These are phyloP conservation scores for Nomada fucata DNA, from an alignment of 2,888 invertebrate species.

Conservation along the genomic window DNA sequence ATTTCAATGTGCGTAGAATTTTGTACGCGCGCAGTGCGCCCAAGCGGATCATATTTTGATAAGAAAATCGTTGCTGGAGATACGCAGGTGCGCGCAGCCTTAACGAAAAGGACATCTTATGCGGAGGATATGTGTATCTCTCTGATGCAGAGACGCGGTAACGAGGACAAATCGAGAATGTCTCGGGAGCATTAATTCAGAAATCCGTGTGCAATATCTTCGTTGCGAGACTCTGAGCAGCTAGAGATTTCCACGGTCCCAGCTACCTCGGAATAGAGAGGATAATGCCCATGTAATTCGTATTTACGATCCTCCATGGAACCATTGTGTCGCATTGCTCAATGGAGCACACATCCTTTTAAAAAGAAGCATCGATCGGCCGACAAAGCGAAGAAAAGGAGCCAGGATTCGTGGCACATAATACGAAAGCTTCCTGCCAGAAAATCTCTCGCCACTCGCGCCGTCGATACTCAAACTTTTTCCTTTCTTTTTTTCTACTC, in stretches of 20 bases:
- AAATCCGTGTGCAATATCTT: background rate
- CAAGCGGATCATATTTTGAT: too few relatives aligned
- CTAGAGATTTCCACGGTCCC: slow-evolving; percentile 10
- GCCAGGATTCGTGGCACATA: background rate
- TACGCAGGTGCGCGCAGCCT: too few relatives aligned
- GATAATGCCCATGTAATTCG: slow-evolving; percentile 59
- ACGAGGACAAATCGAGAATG: background rate
- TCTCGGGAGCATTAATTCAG: background rate
- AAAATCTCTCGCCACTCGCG: background rate
- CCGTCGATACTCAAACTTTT: background rate
- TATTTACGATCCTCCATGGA: slow-evolving; percentile 54
- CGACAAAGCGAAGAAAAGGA: slow-evolving; percentile 20
- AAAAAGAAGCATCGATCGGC: slow-evolving; percentile 38
- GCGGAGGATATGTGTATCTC: background rate
- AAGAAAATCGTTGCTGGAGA: too few relatives aligned
- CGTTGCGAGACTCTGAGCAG: background rate
- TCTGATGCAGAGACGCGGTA: too few relatives aligned
- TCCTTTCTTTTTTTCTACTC: background rate
- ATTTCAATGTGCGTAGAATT: too few relatives aligned
- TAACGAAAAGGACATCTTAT: too few relatives aligned
- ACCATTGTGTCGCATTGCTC: slow-evolving; percentile 47
- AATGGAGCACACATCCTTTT: slow-evolving; percentile 49
- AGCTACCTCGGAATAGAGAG: slow-evolving; percentile 32
- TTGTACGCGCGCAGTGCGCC: too few relatives aligned
- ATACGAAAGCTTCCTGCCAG: slow-evolving; percentile 19